Base-by-base conservation (phyloP, 2,888 invertebrate genomes). In the Dioctria rufipes region DNA sequence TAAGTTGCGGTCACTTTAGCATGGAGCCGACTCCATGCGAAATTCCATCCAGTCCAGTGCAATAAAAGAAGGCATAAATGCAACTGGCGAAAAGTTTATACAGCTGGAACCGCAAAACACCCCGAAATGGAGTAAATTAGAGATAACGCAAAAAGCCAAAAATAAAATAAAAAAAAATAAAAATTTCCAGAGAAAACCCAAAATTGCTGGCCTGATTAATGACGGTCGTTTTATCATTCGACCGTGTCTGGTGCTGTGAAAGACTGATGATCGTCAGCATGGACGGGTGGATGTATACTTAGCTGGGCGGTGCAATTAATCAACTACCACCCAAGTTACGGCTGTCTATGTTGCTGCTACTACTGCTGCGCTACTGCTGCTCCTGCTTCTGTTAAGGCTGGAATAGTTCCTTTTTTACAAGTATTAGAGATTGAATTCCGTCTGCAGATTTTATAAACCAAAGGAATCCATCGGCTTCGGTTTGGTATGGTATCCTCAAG, bases 191-290 rank as follows among this genome's bases (percentile, higher is more conserved):
- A 66, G 43, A 9, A 79, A 83, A 79, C 69, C 82, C 37, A 58
- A 79, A 79, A 79, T 79, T 79, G 79, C 58, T 79, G 67, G 79
- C 65, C 79, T 79, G 79, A 79, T 79, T 79, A 79, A 79, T 79
- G 79, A 79, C 66, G 67, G 54, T 58, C 79, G 58, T 66, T 79
- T 79, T 79, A 79, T 79, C 67, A 79, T 67, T 79, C 66, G 79
- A 66, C 79, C 67, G 49, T 79, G 79, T 79, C 67, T 79, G 79
- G 66, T 51, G 65, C 40, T 40, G 65, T 66, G 79, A 63, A 79
- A 79, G 79, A 79, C 79, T 79, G 79, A 79, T 79, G 79, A 66
- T 79, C 65, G 49, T 79, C 67, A 79, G 79, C 9, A 11, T n/a
- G 46, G 5, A 11, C 58, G 51, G 54, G 58, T 54, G 40, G 65